A percentile compares a stretch with the other conserved stretches of the same genome.
phyloP scores from a whole-genome alignment of 2,113 vertebrate genomes.

The Pseudonaja textilis region DNA sequence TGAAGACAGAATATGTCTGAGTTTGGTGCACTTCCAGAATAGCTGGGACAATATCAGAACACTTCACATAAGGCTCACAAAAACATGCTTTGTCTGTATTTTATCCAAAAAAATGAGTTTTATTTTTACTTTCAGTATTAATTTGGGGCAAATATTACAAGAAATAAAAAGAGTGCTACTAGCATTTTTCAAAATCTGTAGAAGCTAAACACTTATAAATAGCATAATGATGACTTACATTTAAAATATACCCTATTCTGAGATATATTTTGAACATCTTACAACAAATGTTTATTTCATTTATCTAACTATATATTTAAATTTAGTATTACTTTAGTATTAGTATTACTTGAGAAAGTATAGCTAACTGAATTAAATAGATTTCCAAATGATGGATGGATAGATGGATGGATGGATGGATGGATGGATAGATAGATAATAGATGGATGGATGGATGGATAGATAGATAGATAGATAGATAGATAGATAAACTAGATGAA shows the following conservation, averaged over 20 bases:
- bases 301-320: slow-evolving; percentile 26
- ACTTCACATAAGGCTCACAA: background rate
- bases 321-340: no score
- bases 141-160: background rate
- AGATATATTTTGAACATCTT: slow-evolving; percentile 2
- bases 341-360: background rate
- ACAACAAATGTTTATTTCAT: slow-evolving; percentile 37
- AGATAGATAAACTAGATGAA: background rate
- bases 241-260: background rate
- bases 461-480: background rate
- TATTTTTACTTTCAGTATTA: slow-evolving; percentile 24
- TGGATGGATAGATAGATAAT: rapidly evolving
- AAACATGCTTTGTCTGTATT: slow-evolving; percentile 30
- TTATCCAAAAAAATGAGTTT: slow-evolving; percentile 41
- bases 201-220: slow-evolving; percentile 17
- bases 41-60: background rate
- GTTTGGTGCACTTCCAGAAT: background rate
- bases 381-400: background rate
- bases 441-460: no score
- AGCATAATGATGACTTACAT: rapidly evolving
- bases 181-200: slow-evolving; percentile 13
- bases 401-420: no score
- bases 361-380: background rate
- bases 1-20: background rate
- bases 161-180: slow-evolving; percentile 30